Evolutionary conservation across 2,888 invertebrate genomes (phyloP), one percentile per base, ranked within the genome.

Genomic region (Nomada hirtipes): DNA sequence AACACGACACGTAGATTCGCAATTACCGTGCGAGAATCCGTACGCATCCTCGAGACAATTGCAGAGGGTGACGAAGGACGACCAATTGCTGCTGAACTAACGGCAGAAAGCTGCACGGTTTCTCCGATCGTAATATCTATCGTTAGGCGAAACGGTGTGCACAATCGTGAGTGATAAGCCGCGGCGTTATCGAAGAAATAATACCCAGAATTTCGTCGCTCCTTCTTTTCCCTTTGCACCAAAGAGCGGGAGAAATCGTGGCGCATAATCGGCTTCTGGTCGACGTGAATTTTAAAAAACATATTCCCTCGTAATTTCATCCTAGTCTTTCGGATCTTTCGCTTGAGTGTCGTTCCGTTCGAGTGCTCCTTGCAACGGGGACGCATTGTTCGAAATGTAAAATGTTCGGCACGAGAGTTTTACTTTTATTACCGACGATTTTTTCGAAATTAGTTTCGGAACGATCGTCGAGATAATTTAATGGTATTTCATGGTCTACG

Each of bases 1-100:
- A 88, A 85, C 86, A 80, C 84, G 78, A 84, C 74, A 81, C 77
- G 86, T 88, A 85, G 86, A 87, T 88, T 79, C 86, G 86, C 88
- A 80, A 88, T 88, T 88, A 88, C 85, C 83, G 88, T 88, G 88
- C 85, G 88, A 86, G 88, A 75, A 86, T 86, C 81, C 81, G 78
- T 83, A 81, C 78, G 81, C 72, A 88, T 87, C 77, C 88, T 87
- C 87, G 87, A 88, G 86, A 87, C 88, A 88, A 88, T 88, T 88
- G 86, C 82, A 76, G 81, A 84, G 88, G 79, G 73, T 83, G 83
- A 88, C 83, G 85, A 88, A 88, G 88, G 86, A 85, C 86, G 70
- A 79, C 81, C 88, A 82, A 88, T 88, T 88, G 85, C 81, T 64
- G 78, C 61, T 70, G 79, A 79, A 79, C 78, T 61, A 76, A 60